phyloP scores from a whole-genome alignment of 1,140 invertebrate species.

The Tetramorium parvispinum region DNA sequence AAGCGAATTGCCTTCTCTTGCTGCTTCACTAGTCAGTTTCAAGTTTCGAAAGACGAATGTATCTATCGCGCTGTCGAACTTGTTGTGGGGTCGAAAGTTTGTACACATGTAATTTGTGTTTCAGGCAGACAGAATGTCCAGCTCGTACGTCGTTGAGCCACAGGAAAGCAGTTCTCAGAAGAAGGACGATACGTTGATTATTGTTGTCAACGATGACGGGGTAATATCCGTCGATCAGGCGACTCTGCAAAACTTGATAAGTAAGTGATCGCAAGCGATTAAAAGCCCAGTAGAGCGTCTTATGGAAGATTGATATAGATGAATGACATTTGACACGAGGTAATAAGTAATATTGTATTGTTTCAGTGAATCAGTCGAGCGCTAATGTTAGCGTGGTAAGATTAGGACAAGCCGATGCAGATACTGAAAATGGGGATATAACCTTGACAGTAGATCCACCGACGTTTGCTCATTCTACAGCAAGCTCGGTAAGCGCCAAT shows the following conservation, averaged over 20 bases:
- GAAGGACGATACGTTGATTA: constrained; percentile 87
- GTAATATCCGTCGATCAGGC: constrained; percentile 90
- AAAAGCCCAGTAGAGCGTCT: too few relatives aligned
- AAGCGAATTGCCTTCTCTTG: too few relatives aligned
- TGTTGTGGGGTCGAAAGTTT: too few relatives aligned
- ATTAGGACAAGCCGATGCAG: constrained; percentile 82
- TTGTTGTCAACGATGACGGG: constrained; percentile 91
- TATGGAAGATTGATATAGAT: not conserved
- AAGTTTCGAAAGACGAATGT: too few relatives aligned
- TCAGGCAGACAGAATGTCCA: constrained; percentile 81
- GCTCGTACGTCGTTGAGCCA: constrained; percentile 82
- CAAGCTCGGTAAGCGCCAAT: constrained; percentile 54
- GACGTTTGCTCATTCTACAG: constrained; percentile 62
- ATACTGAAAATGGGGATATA: constrained; percentile 79
- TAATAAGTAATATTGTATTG: not conserved
- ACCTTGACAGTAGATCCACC: constrained; percentile 84
- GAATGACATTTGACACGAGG: not conserved
- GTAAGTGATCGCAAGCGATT: constrained; percentile 83
- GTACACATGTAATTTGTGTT: constrained; percentile 39
- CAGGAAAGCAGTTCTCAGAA: constrained; percentile 77
- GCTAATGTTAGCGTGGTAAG: constrained; percentile 85
- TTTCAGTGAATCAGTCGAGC: constrained; percentile 85
- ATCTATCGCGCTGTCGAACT: too few relatives aligned
- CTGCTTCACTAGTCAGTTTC: not conserved
- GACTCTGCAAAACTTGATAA: constrained; percentile 89